phyloP scores from a whole-genome alignment of 2,113 vertebrate genomes.

The Chaetops frenatus region DNA sequence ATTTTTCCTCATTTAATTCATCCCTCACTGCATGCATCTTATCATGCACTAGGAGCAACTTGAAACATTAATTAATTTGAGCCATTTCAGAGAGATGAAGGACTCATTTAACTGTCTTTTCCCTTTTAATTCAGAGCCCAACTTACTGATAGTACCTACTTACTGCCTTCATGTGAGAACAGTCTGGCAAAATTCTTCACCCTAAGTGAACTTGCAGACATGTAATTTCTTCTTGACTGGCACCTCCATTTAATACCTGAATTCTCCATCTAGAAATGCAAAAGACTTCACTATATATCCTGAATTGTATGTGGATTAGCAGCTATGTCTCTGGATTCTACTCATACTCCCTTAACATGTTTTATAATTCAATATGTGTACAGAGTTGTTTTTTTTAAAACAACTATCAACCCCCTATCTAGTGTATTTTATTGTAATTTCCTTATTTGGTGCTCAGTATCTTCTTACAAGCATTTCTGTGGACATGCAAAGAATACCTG shows the following conservation, averaged over 20 bases:
- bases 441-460: neutral
- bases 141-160: neutral
- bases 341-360: neutral
- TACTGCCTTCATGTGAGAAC: neutral
- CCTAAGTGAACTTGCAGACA: neutral
- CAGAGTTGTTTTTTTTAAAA: neutral
- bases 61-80: conserved; percentile 39
- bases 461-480: neutral
- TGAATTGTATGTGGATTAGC: neutral
- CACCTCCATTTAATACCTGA: neutral
- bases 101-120: neutral
- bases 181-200: neutral
- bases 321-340: neutral
- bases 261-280: neutral
- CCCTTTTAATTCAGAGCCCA: neutral
- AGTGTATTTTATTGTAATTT: neutral
- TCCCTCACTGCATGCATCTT: neutral
- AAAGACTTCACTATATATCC: neutral
- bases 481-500: neutral
- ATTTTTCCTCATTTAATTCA: conserved; percentile 17
- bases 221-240: neutral
- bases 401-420: neutral
- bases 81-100: neutral
- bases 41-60: neutral
- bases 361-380: neutral